phyloP scores from a whole-genome alignment of 2,888 invertebrate species.

The Acrocera orbiculus region DNA sequence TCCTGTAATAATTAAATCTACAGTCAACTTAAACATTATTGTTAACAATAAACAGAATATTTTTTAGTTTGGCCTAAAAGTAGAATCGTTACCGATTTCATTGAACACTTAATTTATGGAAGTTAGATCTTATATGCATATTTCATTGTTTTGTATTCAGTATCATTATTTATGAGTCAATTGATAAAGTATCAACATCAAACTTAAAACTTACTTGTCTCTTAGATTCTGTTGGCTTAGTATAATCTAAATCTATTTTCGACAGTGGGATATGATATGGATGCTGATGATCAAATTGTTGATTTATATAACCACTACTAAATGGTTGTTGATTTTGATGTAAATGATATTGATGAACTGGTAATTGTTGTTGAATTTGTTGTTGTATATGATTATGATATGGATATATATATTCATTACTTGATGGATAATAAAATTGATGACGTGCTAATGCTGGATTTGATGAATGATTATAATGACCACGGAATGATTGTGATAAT shows the following conservation, averaged over 20 bases:
- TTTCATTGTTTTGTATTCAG: too few relatives aligned
- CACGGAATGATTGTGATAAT: conserved; percentile 8
- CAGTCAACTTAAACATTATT: too few relatives aligned
- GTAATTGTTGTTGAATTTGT: conserved; percentile 23
- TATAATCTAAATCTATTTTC: conserved; percentile 34
- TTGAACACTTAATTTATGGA: too few relatives aligned
- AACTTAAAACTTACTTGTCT: conserved; percentile 36
- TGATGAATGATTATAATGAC: conserved; percentile 13
- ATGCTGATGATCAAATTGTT: conserved; percentile 17
- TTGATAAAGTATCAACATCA: conserved; percentile 33
- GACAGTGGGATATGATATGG: conserved; percentile 24
- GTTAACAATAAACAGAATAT: too few relatives aligned
- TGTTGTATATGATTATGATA: conserved; percentile 15
- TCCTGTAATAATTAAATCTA: too few relatives aligned
- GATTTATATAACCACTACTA: conserved; percentile 18
- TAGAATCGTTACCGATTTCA: too few relatives aligned
- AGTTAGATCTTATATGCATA: too few relatives aligned
- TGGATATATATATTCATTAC: too few relatives aligned
- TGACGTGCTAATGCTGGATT: conserved; percentile 17
- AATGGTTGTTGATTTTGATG: conserved; percentile 22
- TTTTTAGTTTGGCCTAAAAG: too few relatives aligned
- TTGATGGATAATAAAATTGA: neutral
- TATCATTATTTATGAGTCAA: conserved; percentile 32
- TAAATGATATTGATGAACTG: conserved; percentile 13
- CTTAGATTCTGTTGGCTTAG: conserved; percentile 31